These are phyloP conservation scores for Saccostrea echinata DNA, from an alignment of 1,140 invertebrate genomes.

Conservation along the genomic window DNA sequence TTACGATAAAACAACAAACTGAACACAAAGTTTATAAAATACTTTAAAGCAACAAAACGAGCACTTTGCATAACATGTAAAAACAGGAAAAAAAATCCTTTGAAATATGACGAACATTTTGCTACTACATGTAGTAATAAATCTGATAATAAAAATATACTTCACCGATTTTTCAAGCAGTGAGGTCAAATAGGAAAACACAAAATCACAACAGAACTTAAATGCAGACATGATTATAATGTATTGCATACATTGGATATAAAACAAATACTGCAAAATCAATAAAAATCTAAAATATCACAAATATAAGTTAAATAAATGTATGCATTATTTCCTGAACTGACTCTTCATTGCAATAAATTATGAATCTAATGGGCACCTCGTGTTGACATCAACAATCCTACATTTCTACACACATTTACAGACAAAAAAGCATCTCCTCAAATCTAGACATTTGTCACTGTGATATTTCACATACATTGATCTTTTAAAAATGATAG, in stretches of 20 bases:
- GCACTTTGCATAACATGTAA: slow-evolving; percentile 17
- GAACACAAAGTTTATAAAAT: slow-evolving; percentile 28
- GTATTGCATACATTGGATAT: slow-evolving; percentile 25
- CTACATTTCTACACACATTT: too few species aligned
- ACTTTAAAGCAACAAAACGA: slow-evolving; percentile 11
- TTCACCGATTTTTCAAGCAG: background rate
- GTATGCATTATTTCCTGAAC: too few species aligned
- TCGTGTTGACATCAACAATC: too few species aligned
- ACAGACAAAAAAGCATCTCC: too few species aligned
- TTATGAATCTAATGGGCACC: too few species aligned
- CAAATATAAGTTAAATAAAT: too few species aligned
- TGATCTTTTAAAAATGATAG: too few species aligned
- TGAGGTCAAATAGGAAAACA: background rate
- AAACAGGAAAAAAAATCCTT: background rate
- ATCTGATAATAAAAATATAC: slow-evolving; percentile 10
- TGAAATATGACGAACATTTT: slow-evolving; percentile 9
- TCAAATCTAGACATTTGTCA: too few species aligned
- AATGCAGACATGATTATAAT: slow-evolving; percentile 5
- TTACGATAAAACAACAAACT: slow-evolving; percentile 2
- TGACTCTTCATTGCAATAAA: too few species aligned
- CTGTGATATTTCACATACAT: too few species aligned
- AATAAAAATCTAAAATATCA: too few species aligned
- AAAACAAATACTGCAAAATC: background rate
- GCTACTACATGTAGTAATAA: background rate
- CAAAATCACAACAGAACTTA: background rate